A percentile compares a stretch with the other conserved stretches of the same genome.
phyloP scores from a whole-genome alignment of 2,888 invertebrate species.

The Ptychoptera contaminata region DNA sequence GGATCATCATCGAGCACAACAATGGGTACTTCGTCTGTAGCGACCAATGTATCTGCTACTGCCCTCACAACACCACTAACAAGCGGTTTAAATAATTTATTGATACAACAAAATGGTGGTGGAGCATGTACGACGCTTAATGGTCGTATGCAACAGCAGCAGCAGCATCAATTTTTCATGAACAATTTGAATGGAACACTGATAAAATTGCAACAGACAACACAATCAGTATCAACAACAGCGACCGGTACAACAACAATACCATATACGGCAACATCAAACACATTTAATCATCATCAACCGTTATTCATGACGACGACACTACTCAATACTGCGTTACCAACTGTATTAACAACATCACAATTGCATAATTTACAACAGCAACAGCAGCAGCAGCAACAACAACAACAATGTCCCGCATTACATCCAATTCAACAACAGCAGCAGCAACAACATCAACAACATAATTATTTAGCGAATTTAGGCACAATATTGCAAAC shows the following conservation, averaged over 20 bases:
- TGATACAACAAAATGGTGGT: not conserved
- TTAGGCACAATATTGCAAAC: not conserved
- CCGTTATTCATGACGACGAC: not conserved
- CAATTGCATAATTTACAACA: constrained; percentile 11
- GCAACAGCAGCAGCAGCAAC: constrained; percentile 17
- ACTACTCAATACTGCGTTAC: constrained; percentile 5
- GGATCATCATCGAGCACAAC: not conserved
- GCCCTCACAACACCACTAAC: no score
- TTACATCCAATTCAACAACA: constrained; percentile 22
- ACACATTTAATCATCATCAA: not conserved
- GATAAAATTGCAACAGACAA: constrained; percentile 23
- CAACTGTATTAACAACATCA: constrained; percentile 7
- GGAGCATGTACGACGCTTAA: constrained; percentile 5
- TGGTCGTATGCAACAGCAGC: constrained; percentile 16
- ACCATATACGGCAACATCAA: constrained; percentile 6
- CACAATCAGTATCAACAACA: constrained; percentile 8
- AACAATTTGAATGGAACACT: constrained; percentile 23
- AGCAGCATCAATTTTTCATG: constrained; percentile 26
- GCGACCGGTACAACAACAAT: constrained; percentile 10
- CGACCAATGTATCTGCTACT: no score
- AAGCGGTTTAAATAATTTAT: not conserved
- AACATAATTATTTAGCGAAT: not conserved
- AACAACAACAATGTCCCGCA: constrained; percentile 16
- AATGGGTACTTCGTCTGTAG: no score
- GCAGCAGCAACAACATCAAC: constrained; percentile 3